Evolutionary conservation across 1,140 invertebrate species (phyloP), one percentile per base, ranked within the genome.

Genomic region (Sitobion miscanthi): DNA sequence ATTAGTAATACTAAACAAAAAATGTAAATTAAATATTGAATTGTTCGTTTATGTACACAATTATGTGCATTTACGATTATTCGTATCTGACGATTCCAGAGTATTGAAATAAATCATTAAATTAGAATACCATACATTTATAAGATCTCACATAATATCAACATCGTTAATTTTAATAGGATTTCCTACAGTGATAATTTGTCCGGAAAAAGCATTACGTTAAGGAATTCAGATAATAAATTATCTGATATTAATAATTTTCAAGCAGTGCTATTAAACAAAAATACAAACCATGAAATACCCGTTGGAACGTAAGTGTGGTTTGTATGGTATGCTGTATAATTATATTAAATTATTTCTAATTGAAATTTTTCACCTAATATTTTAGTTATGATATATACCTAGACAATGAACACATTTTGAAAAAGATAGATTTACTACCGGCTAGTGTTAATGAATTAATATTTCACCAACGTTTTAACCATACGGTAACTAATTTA

Each of bases 361-460:
- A 45, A 45, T 23, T 0, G 9, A 45, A 45, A 85, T 85, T 17
- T 25, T 3, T 38, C 17, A 45, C 11, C 2, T 21, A 14, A 54
- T 23, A 30, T 45, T 62, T 30, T 57, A 90, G 89, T 7, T 90
- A 90, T 25, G 42, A 57, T 62, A 1, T 62, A 42, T 90, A 62
- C 8, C 2, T 90, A 42, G 35, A 90, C 3, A 25, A 62, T 38
- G 38, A 90, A 45, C 21, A 57, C 1, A 49, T 90, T 38, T 42
- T 30, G 8, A 11, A 30, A 30, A 62, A 42, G 30, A 3, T 42
- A 14, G 35, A 90, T 62, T 62, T 90, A 35, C 54, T 90, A 30
- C 89, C 89, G 35, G 54, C 89, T 20, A 90, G 89, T 30, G 54
- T 62, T 42, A 90, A 90, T 42, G 23, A 54, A 7, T 20, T 90